Evolutionary conservation across 2,888 invertebrate genomes (phyloP).

Genomic region (Heliconius erato): DNA sequence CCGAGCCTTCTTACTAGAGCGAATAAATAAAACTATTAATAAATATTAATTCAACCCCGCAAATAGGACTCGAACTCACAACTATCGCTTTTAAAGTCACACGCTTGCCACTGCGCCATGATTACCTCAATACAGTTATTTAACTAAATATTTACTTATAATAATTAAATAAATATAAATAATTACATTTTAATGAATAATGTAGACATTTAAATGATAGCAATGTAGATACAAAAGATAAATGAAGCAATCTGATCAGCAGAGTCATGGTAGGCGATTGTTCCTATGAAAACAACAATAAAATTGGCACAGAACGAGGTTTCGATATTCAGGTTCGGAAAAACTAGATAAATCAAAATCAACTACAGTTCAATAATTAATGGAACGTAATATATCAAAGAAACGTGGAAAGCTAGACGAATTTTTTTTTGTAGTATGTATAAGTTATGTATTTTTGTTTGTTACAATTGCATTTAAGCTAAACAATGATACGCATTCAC

Average conservation of each 20-base stretch:
- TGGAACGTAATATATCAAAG: background rate
- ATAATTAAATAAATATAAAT: no score
- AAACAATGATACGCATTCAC: background rate
- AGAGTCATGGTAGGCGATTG: background rate
- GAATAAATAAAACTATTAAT: no score
- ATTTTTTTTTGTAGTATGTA: background rate
- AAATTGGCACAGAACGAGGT: background rate
- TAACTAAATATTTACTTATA: no score
- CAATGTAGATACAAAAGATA: background rate
- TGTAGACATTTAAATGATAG: background rate
- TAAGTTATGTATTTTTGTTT: background rate
- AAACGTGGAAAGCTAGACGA: background rate
- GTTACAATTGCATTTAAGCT: background rate
- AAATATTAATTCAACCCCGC: no score
- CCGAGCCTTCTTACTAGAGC: no score
- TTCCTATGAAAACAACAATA: background rate
- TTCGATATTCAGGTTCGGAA: background rate
- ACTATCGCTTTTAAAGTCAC: no score
- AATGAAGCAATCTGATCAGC: conserved; percentile 3
- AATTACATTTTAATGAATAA: background rate
- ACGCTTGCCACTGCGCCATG: no score
- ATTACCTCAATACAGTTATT: no score
- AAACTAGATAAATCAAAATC: conserved; percentile 69
- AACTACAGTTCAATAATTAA: conserved; percentile 35
- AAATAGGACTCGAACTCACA: no score